Evolutionary conservation across 2,113 vertebrate species (phyloP), one percentile per base, ranked within the genome.

Genomic region (Tringa solitaria): DNA sequence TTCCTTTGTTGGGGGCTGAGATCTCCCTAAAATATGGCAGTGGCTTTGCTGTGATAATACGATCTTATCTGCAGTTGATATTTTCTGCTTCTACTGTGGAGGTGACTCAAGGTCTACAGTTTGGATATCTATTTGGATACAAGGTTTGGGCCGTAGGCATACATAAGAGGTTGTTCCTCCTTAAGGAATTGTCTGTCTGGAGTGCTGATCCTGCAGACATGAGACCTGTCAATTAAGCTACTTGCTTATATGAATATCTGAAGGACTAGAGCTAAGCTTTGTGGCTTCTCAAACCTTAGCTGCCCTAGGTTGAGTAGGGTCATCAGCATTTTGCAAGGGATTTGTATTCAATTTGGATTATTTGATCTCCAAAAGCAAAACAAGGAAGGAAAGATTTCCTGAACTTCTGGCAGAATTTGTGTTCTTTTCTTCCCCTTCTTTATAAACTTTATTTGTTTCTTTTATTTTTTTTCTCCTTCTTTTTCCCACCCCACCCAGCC

Each of bases 401-500:
- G 45, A 87, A 67, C 33, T 94, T 51, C 73, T 84, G 56, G 56
- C 37, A 89, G 19, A 35, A 68, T 89, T 86, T 84, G 23, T 96
- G 10, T 41, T 72, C 28, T 14, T 6, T 21, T 46, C 10, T 39
- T 1, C 18, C 4, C 8, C 32, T 48, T 86, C 37, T 95, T 95
- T 76, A 91, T 68, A 57, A 87, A 50, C 61, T 89, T 91, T 2
- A 46, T 46, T 93, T 89, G 13, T 76, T 82, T 81, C 7, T 63
- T 16, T 57, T 75, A 80, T 63, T 16, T 84, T 14, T n/a, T 61
- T 45, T 48, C 70, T 35, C 4, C 18, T 76, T 65, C 41, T 95
- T 90, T 91, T 95, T 90, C 93, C 87, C 93, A 92, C 81, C 84
- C 84, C 89, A 65, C 87, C 93, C 93, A 79, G 50, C 11, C 61